These are phyloP conservation scores for Hirundichthys speculiger DNA, from an alignment of 2,113 vertebrate genomes.

Conservation along the genomic window DNA sequence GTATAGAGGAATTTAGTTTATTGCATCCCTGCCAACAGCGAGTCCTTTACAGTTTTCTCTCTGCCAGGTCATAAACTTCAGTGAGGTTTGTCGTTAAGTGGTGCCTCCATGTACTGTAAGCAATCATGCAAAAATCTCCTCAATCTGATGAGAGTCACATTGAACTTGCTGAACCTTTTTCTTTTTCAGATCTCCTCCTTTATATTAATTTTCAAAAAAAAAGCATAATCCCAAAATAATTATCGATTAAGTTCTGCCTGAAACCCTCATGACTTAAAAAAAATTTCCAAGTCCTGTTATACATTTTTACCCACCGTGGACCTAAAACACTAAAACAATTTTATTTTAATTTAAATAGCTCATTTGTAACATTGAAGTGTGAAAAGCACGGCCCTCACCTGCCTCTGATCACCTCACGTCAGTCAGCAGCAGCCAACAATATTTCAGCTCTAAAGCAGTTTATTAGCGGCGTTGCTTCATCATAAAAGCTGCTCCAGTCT, in stretches of 20 bases:
- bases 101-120: background rate
- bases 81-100: background rate
- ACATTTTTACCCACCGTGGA: no score
- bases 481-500: constrained; percentile 37
- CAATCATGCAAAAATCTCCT: no score
- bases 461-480: constrained; percentile 34
- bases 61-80: background rate
- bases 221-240: no score
- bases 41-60: constrained; percentile 1
- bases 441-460: constrained; percentile 28
- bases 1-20: background rate
- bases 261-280: no score
- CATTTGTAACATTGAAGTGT: background rate
- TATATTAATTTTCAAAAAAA: no score
- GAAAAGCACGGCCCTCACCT: background rate
- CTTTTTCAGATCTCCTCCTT: no score
- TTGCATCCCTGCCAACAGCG: no score
- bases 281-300: no score
- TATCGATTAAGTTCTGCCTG: no score
- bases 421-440: constrained; percentile 13
- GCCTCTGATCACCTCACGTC: constrained; percentile 23
- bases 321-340: no score
- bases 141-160: no score
- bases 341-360: constrained; percentile 28
- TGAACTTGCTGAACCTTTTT: no score